Base-by-base conservation (phyloP, 2,888 invertebrate species). In the Tetragnatha montana region DNA sequence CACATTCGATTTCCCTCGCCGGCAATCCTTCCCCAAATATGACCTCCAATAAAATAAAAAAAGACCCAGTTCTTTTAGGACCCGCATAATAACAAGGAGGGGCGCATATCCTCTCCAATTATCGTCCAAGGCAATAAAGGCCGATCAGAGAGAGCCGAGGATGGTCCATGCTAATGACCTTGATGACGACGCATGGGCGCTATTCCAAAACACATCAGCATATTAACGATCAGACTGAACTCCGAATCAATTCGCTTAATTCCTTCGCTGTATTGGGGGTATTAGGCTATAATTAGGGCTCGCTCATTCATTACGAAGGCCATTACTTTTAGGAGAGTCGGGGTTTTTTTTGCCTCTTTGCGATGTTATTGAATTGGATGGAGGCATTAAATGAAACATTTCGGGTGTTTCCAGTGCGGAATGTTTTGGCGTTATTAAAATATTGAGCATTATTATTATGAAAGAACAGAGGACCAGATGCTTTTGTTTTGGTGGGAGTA, bases 191-290 rank as follows among this genome's bases (percentile, higher is more conserved):
- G 17, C 21, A 8, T 6, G 74, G n/a, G 22, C 19, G 17, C 73
- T 60, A 74, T 82, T 74, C 22, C 82, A 47, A 35, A 60, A 73
- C 17, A 21, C 74, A 73, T 82, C 47, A 51, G 73, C 73, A 60
- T 74, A 82, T 82, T 82, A 82, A 82, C 35, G n/a, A 19, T n/a
- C 12, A 60, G 60, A 82, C 35, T 19, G 12, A 17, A 60, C 51
- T 21, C 14, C 60, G 50, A 74, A 82, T 82, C 82, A 74, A 82
- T 82, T 60, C 60, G 74, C 47, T 73, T 82, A 82, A 82, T 50
- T 74, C 60, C 73, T 70, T 71, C 73, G 50, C 17, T 60, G 60
- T 60, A 60, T 60, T 60, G 17, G 73, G 49, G n/a, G 60, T 17
- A 74, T n/a, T 22, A 8, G 17, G 74, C 10, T 60, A 74, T 82